Evolutionary conservation across 92 coral and sea anemone species (phyloP), one percentile per base, ranked within the genome.

Genomic region (Zoanthus sansibaricus): DNA sequence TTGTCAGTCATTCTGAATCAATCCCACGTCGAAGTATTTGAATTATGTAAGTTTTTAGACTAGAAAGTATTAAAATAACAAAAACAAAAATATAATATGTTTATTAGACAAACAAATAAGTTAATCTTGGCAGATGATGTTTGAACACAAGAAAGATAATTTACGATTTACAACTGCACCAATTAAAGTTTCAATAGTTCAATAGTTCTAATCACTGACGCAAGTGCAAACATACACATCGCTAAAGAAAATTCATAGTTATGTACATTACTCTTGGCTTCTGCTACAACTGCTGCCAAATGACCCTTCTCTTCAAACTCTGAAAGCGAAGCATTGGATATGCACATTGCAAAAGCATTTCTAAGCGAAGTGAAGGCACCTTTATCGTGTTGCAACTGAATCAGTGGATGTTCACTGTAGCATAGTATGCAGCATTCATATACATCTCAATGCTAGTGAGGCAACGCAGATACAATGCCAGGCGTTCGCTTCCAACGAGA

Each of bases 311-410:
- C 75, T 32, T 37, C 51, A 86, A 62, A 72, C 32, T 20, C 82
- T 42, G 76, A 64, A 59, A 86, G 80, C 14, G 88, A 79, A 74
- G 25, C 72, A 15, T 75, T 72, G 10, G 88, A 86, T 49, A 86
- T 67, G 25, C 88, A 84, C 88, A 84, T 84, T 9, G 88, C 88
- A 84, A 84, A 84, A 80, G 88, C 88, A 84, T 84, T 84, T 84
- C 44, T 6, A 31, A 84, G 80, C 44, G 88, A 84, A 54, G 88
- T 71, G 73, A 85, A 85, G 58, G 82, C 72, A 14, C 83, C 88
- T 9, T 49, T 85, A 16, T 75, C 82, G 44, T 85, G 82, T 56
- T 84, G 82, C 56, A 71, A 85, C 47, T 85, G 51, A 85, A 85
- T 72, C 44, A 75, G 46, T 54, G 88, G 88, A 85, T 85, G 88